Base-by-base conservation (phyloP, 1,140 invertebrate species). In the Lycorma delicatula region DNA sequence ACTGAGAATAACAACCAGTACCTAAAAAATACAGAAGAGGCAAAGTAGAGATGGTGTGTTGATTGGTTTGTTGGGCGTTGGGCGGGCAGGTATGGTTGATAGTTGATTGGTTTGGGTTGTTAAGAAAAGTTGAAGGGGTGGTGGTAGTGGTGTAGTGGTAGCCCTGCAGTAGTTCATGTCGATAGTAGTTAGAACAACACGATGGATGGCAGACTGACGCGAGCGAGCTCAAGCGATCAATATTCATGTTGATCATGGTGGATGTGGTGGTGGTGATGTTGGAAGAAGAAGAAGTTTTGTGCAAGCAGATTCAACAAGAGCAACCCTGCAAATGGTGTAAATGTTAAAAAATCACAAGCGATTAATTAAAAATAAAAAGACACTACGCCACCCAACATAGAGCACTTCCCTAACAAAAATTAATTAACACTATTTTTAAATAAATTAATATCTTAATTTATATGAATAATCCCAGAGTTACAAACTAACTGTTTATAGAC, bases 281-380 rank as follows among this genome's bases (percentile, higher is more conserved):
- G 23, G 41, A 22, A 44, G 41, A 20, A 44, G 41, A 20, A 44
- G 41, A 20, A 20, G 41, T 44, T 44, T 22, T 44, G 41, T 20
- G 41, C 41, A 44, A 44, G 41, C 41, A 44, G 41, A 44, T 44
- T 44, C 41, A 44, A 44, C 41, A 44, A 44, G 41, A 20, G 18
- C 41, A 22, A 16, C 23, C 41, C 41, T 44, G 41, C 41, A n/a
- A 44, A 44, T 44, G 41, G 41, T 44, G 41, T 22, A 44, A 44
- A 44, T 44, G 41, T 44, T 44, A 44, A n/a, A n/a, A n/a, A n/a
- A n/a, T n/a, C n/a, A n/a, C n/a, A n/a, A n/a, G n/a, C n/a, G 41
- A 22, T 44, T 44, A 44, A 20, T 44, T 22, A 44, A 44, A 44
- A 22, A 16, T 7, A 20, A 2, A 44, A 20, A 16, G 18, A 16